These are phyloP conservation scores for Eilema sororculum DNA, from an alignment of 2,888 invertebrate genomes.

Conservation along the genomic window DNA sequence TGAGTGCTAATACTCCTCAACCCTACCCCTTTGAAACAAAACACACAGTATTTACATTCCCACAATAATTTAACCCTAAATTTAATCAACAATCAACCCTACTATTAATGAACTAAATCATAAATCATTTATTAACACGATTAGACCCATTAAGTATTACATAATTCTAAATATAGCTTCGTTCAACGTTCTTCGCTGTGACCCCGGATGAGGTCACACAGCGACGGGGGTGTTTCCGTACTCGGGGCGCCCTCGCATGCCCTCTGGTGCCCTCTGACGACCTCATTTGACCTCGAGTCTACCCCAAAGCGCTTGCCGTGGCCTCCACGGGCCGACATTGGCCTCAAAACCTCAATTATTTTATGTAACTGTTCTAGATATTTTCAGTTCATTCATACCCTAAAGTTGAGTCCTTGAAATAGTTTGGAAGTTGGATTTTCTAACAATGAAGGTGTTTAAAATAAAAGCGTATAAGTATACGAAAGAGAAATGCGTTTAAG, in stretches of 20 bases:
- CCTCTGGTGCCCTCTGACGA: constrained; percentile 36
- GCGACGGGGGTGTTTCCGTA: constrained; percentile 44
- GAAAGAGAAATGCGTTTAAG: no score
- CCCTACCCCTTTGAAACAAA: not conserved
- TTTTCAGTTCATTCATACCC: not conserved
- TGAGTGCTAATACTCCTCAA: not conserved
- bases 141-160: not conserved
- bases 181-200: constrained; percentile 30
- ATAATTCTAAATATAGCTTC: constrained; percentile 31
- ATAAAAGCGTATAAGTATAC: no score
- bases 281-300: constrained; percentile 41
- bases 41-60: constrained; percentile 5
- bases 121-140: not conserved
- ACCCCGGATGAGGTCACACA: constrained; percentile 50
- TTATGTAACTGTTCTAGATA: constrained; percentile 23
- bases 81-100: not conserved
- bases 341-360: constrained; percentile 49
- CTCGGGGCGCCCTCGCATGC: constrained; percentile 38
- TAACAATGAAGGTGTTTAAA: no score
- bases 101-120: not conserved
- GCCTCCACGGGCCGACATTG: constrained; percentile 52
- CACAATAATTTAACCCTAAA: not conserved
- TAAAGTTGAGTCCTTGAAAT: not conserved
- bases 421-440: not conserved
- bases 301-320: constrained; percentile 19